Percentiles rank a stretch among this genome's conserved stretches.
Evolutionary conservation across 2,888 invertebrate genomes (phyloP).

Genomic region (Prosapia bicincta): DNA sequence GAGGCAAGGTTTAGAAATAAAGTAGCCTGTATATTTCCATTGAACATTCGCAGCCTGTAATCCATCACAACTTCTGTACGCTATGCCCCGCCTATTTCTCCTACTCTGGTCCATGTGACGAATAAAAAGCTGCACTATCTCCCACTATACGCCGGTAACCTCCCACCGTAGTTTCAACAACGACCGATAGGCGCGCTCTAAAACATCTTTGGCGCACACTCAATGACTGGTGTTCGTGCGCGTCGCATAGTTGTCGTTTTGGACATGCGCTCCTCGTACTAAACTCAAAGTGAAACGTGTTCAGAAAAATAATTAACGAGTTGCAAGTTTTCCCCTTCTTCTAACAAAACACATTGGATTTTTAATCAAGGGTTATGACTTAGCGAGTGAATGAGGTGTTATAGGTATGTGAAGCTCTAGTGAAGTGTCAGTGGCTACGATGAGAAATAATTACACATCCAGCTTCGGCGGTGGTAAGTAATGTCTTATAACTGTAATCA

Average conservation of each 20-base stretch:
- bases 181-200: neutral
- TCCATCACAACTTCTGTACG: neutral
- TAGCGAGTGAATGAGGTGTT: constrained; percentile 20
- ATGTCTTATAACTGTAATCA: no score
- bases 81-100: neutral
- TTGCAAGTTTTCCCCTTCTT: constrained; percentile 14
- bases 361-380: constrained; percentile 27
- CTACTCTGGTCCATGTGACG: neutral
- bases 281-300: neutral
- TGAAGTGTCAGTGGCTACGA: constrained; percentile 18
- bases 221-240: neutral
- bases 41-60: neutral
- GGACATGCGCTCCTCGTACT: constrained; percentile 20
- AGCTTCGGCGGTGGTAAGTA: neutral
- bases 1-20: neutral
- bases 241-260: neutral
- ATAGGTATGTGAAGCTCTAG: constrained; percentile 9
- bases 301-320: constrained; percentile 20
- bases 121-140: neutral
- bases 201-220: constrained; percentile 18
- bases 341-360: constrained; percentile 24
- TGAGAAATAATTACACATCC: neutral
- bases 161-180: neutral
- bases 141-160: neutral
- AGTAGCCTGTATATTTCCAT: neutral